Conservation (phyloP, 2,797 vertebrate genomes). For the Sphaeramia orbicularis region DNA sequence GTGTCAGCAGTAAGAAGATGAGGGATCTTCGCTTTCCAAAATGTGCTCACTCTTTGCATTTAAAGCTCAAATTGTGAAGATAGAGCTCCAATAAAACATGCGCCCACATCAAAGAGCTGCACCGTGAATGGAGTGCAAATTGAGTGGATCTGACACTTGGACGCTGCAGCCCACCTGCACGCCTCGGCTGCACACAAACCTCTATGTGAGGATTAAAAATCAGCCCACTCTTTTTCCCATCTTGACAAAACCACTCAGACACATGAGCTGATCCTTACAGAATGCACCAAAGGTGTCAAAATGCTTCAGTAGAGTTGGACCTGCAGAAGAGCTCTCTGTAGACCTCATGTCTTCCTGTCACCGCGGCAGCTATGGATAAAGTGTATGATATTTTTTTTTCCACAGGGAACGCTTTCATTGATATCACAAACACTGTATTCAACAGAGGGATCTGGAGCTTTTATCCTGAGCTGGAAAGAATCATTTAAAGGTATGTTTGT, state of each 20-base stretch:
- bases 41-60: not conserved
- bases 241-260: slow-evolving; percentile 40
- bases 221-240: slow-evolving; percentile 28
- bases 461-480: slow-evolving; percentile 5
- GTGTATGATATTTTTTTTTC: not conserved
- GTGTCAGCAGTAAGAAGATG: too few relatives aligned
- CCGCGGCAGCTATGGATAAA: slow-evolving; percentile 8
- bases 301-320: slow-evolving; percentile 18
- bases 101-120: not conserved
- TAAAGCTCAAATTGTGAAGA: not conserved
- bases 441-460: slow-evolving; percentile 6
- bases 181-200: slow-evolving; percentile 1
- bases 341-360: slow-evolving; percentile 41
- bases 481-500: not conserved
- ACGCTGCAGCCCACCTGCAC: slow-evolving; percentile 11
- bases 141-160: slow-evolving; percentile 31
- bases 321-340: slow-evolving; percentile 22
- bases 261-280: slow-evolving; percentile 1
- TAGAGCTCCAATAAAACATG: not conserved
- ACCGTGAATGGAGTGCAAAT: not conserved
- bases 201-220: slow-evolving; percentile 19
- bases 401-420: slow-evolving; percentile 8
- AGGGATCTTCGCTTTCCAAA: not conserved
- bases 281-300: slow-evolving; percentile 38
- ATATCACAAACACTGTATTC: slow-evolving; percentile 5